Evolutionary conservation across 2,797 vertebrate species (phyloP).

Genomic region (Ctenosaura bakeri): DNA sequence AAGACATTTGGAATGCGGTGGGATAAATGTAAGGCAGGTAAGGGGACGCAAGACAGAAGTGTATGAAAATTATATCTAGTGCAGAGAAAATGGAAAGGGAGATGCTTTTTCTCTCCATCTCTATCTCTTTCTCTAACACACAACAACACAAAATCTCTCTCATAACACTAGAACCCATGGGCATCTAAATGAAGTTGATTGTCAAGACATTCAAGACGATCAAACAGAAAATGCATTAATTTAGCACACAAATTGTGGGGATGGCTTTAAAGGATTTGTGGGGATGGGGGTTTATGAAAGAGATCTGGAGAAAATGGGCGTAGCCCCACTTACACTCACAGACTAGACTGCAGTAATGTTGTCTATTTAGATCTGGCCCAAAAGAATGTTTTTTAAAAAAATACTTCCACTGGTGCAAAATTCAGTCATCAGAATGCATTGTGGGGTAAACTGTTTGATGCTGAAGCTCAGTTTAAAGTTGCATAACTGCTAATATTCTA

Average conservation of each 20-base stretch:
- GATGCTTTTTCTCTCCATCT: neutral
- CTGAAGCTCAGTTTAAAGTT: neutral
- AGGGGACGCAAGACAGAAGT: neutral
- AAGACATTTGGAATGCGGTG: neutral
- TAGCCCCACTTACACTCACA: neutral
- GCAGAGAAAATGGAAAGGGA: neutral
- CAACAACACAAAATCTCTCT: neutral
- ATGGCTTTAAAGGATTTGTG: neutral
- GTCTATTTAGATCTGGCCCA: neutral
- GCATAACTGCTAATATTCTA: neutral
- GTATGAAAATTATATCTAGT: neutral
- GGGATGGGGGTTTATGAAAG: too few relatives aligned
- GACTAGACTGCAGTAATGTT: neutral
- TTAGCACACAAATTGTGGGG: neutral
- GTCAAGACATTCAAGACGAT: neutral
- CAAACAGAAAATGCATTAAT: neutral
- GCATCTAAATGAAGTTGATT: neutral
- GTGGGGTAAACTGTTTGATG: too few relatives aligned
- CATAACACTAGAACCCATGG: neutral
- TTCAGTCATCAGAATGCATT: too few relatives aligned
- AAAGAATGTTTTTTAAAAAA: neutral
- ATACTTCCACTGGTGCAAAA: too few relatives aligned
- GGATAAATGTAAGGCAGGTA: neutral
- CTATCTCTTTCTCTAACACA: too few relatives aligned
- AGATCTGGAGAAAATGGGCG: too few relatives aligned